Base-by-base conservation (phyloP, 37 sponge, comb jelly and placozoan species). In the Ianthella basta region DNA sequence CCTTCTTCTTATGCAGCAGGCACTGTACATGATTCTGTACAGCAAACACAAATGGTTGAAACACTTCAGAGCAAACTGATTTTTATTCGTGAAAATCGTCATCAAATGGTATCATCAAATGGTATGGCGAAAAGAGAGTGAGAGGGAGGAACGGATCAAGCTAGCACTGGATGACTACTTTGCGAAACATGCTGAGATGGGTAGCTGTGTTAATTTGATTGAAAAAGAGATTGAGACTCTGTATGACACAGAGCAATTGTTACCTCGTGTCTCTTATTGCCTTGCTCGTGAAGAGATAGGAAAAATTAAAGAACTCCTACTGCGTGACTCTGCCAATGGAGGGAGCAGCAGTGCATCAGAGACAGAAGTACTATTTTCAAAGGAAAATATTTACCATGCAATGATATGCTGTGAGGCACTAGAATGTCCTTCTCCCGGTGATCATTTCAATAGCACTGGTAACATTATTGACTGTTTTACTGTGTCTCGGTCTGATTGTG, bases 311-410 rank as follows among this genome's bases (percentile, higher is more conserved):
- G 50, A 44, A 10, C 50, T 10, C 8, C 50, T 44, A 44, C 50
- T 10, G 8, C 50, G 8, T 44, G 6, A 44, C 8, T 44, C 50
- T 10, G 50, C 50, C 50, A 44, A 8, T 8, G 50, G 50, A 44
- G 50, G 50, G 8, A 44, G 50, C 50, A 44, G 50, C 8, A 44
- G 50, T 70, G 44, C 21, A 10, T 15, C 24, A 18, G 38, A 40
- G 10, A 50, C 14, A 24, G 78, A 75, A 75, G 10, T 21, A 16
- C 78, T 75, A 2, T 75, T 75, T 24, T 44, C 78, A 20, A 75
- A 75, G 25, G 78, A 75, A 19, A 75, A 75, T 23, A 41, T 75
- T 19, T 75, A 75, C 25, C 78, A 75, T 75, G 44, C 78, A n/a
- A 20, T 41, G 21, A 3, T 75, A 21, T 75, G 78, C 53, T 75